Base-by-base conservation (phyloP, 2,797 vertebrate species). In the Pseudochaenichthys georgianus region DNA sequence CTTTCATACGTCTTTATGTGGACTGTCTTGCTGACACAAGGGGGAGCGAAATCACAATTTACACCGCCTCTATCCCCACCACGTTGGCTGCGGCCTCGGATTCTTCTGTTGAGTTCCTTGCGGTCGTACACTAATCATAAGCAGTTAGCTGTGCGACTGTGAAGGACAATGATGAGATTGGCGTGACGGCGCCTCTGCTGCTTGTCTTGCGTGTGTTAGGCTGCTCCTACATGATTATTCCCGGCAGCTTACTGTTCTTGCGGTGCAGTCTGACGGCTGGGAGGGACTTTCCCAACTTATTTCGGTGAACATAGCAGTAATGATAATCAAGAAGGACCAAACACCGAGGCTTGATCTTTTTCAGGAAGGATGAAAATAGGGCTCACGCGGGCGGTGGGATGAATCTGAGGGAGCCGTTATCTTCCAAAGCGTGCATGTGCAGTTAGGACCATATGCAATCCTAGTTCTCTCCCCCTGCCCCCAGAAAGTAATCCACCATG, bases 401-500 rank as follows among this genome's bases (percentile, higher is more conserved):
- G 80, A 91, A 91, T 92, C 90, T 73, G 53, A 78, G 83, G 83
- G 70, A 90, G 86, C 77, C 88, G 90, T 94, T 95, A 94, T 94
- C 92, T 94, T 64, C 48, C 76, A 76, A 78, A 84, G 77, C 79
- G 75, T 75, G 75, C 87, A 70, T 87, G 84, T 89, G 90, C 88
- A 90, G 88, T 87, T 82, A 88, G 89, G 86, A 86, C 87, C 73
- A 58, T 79, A 77, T 80, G 84, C 83, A 85, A 85, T 87, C 84
- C 83, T 53, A 53, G 75, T 80, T 86, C 90, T 91, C 84, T 84
- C 84, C 85, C 84, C 71, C 82, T 76, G 90, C 92, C 88, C 93
- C 87, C 90, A 92, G 87, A 92, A 89, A 92, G 88, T 95, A 95
- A 95, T 95, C 94, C 94, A 93, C 90, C 91, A 95, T 95, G 95